A percentile compares a stretch with the other conserved stretches of the same genome.
These are phyloP conservation scores for Lerista edwardsae DNA, from an alignment of 2,797 vertebrate species.

Conservation along the genomic window DNA sequence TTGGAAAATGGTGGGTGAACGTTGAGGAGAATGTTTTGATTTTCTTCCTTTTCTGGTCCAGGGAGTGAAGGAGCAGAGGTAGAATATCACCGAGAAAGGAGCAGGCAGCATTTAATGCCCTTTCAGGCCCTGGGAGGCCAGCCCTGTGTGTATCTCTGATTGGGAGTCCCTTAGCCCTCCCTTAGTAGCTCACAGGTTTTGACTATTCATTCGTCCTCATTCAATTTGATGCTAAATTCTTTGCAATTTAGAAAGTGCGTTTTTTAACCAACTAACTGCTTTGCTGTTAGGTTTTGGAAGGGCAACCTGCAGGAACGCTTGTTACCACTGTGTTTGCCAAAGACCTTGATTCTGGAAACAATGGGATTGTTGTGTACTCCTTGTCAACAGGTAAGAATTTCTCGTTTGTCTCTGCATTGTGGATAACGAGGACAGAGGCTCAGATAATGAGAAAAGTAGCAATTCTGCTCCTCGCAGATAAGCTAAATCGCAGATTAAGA, in stretches of 20 bases:
- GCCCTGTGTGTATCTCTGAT: not conserved
- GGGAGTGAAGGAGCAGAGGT: too few species aligned
- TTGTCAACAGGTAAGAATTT: conserved; percentile 81
- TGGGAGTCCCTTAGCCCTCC: not conserved
- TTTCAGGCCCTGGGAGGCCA: too few species aligned
- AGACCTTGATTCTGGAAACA: conserved; percentile 89
- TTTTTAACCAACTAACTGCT: conserved; percentile 41
- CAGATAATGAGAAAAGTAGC: too few species aligned
- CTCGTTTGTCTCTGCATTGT: conserved; percentile 4
- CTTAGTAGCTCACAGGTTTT: too few species aligned
- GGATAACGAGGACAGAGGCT: too few species aligned
- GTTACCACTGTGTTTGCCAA: conserved; percentile 89
- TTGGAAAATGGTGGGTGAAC: too few species aligned
- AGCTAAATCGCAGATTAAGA: too few species aligned
- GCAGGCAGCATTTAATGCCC: too few species aligned
- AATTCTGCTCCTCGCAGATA: too few species aligned
- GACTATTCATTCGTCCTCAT: not conserved
- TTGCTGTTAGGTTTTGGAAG: conserved; percentile 84
- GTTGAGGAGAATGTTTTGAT: too few species aligned
- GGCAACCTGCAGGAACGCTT: conserved; percentile 79
- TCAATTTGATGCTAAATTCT: conserved; percentile 22
- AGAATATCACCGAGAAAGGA: too few species aligned
- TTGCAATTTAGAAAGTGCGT: conserved; percentile 5
- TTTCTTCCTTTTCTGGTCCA: too few species aligned
- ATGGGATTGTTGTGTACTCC: conserved; percentile 83